Evolutionary conservation across 2,797 vertebrate species (phyloP), one percentile per base, ranked within the genome.

Genomic region (Rhinogobio ventralis): DNA sequence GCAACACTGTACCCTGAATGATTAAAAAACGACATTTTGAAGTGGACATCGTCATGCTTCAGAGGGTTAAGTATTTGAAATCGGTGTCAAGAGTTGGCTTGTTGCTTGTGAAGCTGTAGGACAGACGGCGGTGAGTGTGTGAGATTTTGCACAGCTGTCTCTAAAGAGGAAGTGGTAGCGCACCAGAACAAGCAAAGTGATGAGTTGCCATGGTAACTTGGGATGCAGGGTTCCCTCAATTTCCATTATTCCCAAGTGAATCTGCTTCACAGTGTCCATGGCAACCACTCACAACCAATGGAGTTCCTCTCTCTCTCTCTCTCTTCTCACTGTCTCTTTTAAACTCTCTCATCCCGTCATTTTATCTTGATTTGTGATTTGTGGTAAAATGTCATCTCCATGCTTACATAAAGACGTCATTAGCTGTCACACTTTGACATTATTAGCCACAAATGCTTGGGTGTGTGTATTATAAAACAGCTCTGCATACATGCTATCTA

Each of bases 221-320:
- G 76, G 84, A 90, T 90, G 88, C 90, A 88, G 90, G 89, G 86
- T 90, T 89, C 87, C 90, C 89, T 91, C 88, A 86, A 87, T 90
- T 89, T 89, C 87, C 88, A 84, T 88, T 89, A 84, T 87, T 89
- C 85, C 81, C 84, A 88, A 84, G 86, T 86, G 86, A 77, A 88
- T 90, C 87, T 88, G 88, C 89, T 89, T 88, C 86, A 86, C 86
- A 91, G 90, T 90, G 89, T 90, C 90, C 88, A 90, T 88, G 90
- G 88, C 81, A 89, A 90, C 90, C 88, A 89, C 86, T 89, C 81
- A 90, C 88, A 89, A 90, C 88, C 87, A 77, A 75, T 62, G 72
- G 79, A 88, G 79, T 82, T 87, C 80, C 85, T 75, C 45, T 62
- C 73, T 79, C 66, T 53, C 55, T 76, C 84, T 88, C 53, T 83